Evolutionary conservation across 2,113 vertebrate species (phyloP), one percentile per base, ranked within the genome.

Genomic region (Dendropsophus ebraccatus): DNA sequence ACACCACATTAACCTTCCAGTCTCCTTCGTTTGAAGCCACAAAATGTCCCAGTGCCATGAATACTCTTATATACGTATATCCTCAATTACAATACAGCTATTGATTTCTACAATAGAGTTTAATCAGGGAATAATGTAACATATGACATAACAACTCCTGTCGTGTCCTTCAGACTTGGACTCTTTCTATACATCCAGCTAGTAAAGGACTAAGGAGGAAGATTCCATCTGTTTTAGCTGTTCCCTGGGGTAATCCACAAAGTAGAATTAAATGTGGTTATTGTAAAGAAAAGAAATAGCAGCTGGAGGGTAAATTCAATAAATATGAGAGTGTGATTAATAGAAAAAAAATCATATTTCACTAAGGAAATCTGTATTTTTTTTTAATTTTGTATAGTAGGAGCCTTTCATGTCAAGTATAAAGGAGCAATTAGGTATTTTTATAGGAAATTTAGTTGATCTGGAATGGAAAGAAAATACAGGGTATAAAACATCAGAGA

Each of bases 401-500:
- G 32, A 60, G 19, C 52, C 52, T 30, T 79, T 60, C n/a, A n/a
- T 60, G 52, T 76, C 25, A 58, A 58, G 32, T 37, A 79, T 58
- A 41, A 79, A 79, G n/a, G n/a, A 79, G 25, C 6, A 79, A 58
- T 52, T 79, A 79, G 45, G 32, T 35, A 69, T 21, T 69, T 67
- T 67, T 67, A 32, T 67, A 32, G 32, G 62, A 13, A 32, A 67
- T 67, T 67, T 4, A 65, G 30, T n/a, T n/a, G n/a, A n/a, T n/a
- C n/a, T n/a, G n/a, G n/a, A n/a, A n/a, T n/a, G n/a, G n/a, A n/a
- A n/a, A n/a, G n/a, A n/a, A n/a, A n/a, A n/a, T n/a, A n/a, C n/a
- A n/a, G n/a, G n/a, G n/a, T n/a, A n/a, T n/a, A n/a, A n/a, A n/a
- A n/a, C n/a, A n/a, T n/a, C n/a, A n/a, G n/a, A n/a, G n/a, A n/a